A percentile compares a stretch with the other conserved stretches of the same genome.
Conservation (phyloP, 2,113 vertebrate genomes). For the Fulica atra region DNA sequence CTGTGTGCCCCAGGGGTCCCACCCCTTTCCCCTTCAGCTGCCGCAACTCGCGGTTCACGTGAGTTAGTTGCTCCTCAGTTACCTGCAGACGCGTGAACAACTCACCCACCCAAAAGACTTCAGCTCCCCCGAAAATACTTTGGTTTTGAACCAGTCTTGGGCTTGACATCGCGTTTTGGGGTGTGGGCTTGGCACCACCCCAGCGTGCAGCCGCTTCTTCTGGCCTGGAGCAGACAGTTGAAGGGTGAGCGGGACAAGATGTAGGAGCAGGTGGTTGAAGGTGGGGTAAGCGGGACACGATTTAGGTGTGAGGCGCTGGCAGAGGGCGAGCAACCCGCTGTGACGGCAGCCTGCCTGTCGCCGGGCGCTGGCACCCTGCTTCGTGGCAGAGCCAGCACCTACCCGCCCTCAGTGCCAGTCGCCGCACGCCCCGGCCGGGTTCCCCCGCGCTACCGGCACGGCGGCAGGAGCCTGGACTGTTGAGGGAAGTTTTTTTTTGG, state of each 20-base stretch:
- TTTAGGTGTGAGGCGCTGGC: fast-evolving
- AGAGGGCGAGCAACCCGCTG: not conserved
- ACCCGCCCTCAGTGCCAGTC: not conserved
- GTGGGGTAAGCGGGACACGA: too few species aligned
- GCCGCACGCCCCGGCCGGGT: too few species aligned
- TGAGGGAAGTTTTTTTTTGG: too few species aligned
- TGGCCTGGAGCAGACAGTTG: not conserved
- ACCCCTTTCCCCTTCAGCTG: not conserved
- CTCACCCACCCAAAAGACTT: not conserved
- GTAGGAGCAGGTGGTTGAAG: too few species aligned
- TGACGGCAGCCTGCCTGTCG: not conserved
- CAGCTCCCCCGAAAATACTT: not conserved
- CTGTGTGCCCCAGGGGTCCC: fast-evolving
- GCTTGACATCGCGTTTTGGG: fast-evolving
- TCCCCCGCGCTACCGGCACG: not conserved
- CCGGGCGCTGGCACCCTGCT: too few species aligned
- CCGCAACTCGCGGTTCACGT: fast-evolving
- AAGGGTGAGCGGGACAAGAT: too few species aligned
- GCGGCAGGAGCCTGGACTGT: too few species aligned
- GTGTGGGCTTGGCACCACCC: not conserved
- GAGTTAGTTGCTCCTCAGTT: too few species aligned
- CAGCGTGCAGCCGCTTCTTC: not conserved
- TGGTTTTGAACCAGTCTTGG: not conserved
- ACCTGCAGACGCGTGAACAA: not conserved
- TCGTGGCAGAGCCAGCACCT: not conserved